Evolutionary conservation across 2,113 vertebrate genomes (phyloP).

Genomic region (Paramormyrops kingsleyae): DNA sequence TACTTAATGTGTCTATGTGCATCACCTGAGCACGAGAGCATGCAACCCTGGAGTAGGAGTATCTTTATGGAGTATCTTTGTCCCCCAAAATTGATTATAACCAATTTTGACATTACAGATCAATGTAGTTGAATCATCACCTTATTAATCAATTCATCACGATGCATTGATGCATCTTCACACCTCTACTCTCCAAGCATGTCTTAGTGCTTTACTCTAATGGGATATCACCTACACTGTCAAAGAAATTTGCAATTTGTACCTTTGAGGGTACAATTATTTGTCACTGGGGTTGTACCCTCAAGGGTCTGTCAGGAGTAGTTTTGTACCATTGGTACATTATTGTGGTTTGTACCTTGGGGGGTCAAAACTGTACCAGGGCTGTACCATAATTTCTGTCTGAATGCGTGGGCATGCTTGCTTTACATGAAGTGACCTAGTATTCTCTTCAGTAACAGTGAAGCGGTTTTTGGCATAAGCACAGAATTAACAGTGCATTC

Average conservation of each 20-base stretch:
- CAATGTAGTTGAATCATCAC: not conserved
- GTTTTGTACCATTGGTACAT: not conserved
- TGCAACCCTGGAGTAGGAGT: not conserved
- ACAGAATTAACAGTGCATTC: conserved; percentile 52
- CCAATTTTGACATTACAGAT: not conserved
- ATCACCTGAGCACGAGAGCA: not conserved
- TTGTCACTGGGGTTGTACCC: not conserved
- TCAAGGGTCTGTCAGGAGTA: not conserved
- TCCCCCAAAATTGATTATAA: not conserved
- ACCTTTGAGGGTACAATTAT: not conserved
- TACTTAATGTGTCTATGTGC: not conserved
- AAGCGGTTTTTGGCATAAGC: conserved; percentile 44
- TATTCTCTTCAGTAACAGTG: conserved; percentile 34
- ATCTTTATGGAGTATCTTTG: not conserved
- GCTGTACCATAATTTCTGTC: not conserved
- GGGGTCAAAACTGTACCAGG: not conserved
- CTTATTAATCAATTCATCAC: not conserved
- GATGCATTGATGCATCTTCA: not conserved
- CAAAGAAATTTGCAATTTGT: not conserved
- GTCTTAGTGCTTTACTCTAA: not conserved
- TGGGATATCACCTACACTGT: not conserved
- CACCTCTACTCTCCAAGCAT: not conserved
- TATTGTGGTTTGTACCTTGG: not conserved
- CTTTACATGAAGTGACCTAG: not conserved
- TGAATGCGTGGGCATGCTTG: not conserved